Evolutionary conservation across 2,888 invertebrate genomes (phyloP), one percentile per base, ranked within the genome.

Genomic region (Monochamus alternatus): DNA sequence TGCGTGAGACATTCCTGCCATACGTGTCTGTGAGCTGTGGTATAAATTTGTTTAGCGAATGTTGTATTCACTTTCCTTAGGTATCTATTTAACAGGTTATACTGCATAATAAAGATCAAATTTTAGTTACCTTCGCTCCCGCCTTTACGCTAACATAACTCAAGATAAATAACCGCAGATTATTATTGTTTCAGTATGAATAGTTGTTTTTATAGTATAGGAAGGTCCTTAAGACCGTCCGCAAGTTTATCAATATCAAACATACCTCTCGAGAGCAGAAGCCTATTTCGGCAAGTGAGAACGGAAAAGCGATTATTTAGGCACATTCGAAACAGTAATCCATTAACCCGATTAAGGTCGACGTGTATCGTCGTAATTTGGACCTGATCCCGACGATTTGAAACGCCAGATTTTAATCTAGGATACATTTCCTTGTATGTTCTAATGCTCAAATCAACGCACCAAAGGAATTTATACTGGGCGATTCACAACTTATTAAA

Each of bases 291-390:
- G 55, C 55, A 55, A 55, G 55, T 55, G 55, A 55, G 55, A 55
- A 55, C 38, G 55, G 55, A 14, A 55, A 55, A 55, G 7, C 55
- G 47, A 47, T 55, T n/a, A 55, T 55, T 22, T 22, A 55, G 55
- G 55, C 10, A 55, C 55, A 55, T 55, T 55, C 55, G 55, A 55
- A 55, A 55, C 55, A 14, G 12, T 55, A 55, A 55, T 55, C 55
- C 55, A 55, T 55, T 55, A 55, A 55, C 55, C 55, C 55, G 55
- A 55, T 55, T 55, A 55, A n/a, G 55, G 55, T n/a, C 55, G 55
- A 55, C 14, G 55, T 55, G 22, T 47, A 55, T 22, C 14, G 14
- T n/a, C 55, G 55, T 55, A 55, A 14, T n/a, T n/a, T 12, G 55
- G n/a, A 51, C 10, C 55, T 14, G 55, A 55, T 55, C 14, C 8